Conservation (phyloP, 2,113 vertebrate genomes). For the Poeciliopsis retropinna region DNA sequence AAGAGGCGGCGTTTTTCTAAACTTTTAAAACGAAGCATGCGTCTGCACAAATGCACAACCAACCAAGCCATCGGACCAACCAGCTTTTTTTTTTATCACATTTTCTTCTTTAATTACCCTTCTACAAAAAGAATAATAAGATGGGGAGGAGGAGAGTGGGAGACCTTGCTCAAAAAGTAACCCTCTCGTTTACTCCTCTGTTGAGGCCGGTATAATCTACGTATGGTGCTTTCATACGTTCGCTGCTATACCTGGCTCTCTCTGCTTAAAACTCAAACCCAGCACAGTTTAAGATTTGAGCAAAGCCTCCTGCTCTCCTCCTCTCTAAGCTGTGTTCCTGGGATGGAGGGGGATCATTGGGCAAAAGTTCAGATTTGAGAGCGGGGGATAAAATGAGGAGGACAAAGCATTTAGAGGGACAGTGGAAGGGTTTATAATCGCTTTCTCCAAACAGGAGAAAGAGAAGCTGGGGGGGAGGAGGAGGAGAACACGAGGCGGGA, state of each 20-base stretch:
- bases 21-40: slow-evolving; percentile 61
- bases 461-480: slow-evolving; percentile 29
- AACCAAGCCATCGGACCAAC: slow-evolving; percentile 67
- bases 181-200: slow-evolving; percentile 17
- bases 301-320: slow-evolving; percentile 57
- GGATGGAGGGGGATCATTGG: not conserved
- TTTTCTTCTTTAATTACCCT: slow-evolving; percentile 70
- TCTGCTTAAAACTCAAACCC: slow-evolving; percentile 28
- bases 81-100: slow-evolving; percentile 56
- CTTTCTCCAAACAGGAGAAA: slow-evolving; percentile 63
- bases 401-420: slow-evolving; percentile 42
- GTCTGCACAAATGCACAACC: slow-evolving; percentile 76
- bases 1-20: slow-evolving; percentile 62
- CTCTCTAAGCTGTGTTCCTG: slow-evolving; percentile 45
- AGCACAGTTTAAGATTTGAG: slow-evolving; percentile 40
- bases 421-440: slow-evolving; percentile 51
- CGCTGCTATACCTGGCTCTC: slow-evolving; percentile 35
- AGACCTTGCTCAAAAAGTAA: slow-evolving; percentile 54
- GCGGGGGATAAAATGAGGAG: slow-evolving; percentile 26
- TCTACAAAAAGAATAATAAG: slow-evolving; percentile 64
- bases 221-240: slow-evolving; percentile 43
- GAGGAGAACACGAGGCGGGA: slow-evolving; percentile 18
- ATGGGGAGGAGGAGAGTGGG: slow-evolving; percentile 38
- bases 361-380: slow-evolving; percentile 39
- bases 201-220: slow-evolving; percentile 29